phyloP scores from a whole-genome alignment of 1,140 invertebrate species.

The Whitmania pigra region DNA sequence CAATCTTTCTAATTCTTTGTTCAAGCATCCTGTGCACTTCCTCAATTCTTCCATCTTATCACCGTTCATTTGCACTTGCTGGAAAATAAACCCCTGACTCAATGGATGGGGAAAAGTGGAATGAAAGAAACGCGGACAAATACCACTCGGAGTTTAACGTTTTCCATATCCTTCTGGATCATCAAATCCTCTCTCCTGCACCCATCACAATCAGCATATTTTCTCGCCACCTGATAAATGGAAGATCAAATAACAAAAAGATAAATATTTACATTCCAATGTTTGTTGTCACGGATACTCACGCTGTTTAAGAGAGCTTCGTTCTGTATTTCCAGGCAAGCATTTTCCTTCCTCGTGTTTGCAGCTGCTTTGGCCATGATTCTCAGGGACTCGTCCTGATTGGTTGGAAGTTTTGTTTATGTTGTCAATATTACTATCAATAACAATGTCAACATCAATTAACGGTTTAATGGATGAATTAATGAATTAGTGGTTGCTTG shows the following conservation, averaged over 20 bases:
- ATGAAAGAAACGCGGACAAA: neutral
- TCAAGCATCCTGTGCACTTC: neutral
- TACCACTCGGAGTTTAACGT: slow-evolving; percentile 3
- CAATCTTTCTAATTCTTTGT: neutral
- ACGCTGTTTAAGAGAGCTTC: neutral
- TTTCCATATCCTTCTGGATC: slow-evolving; percentile 12
- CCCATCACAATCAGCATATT: slow-evolving; percentile 3
- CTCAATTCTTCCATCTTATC: neutral
- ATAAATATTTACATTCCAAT: too few species aligned
- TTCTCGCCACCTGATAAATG: neutral
- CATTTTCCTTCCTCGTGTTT: slow-evolving; percentile 1
- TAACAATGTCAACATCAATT: too few species aligned
- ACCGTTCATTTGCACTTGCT: neutral
- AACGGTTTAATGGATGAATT: too few species aligned
- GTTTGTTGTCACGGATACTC: too few species aligned
- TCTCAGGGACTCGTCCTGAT: neutral
- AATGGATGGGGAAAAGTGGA: too few species aligned
- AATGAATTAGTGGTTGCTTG: too few species aligned
- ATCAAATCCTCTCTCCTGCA: slow-evolving; percentile 1
- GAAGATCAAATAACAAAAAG: too few species aligned
- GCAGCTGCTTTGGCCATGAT: slow-evolving; percentile 1
- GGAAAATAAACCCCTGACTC: too few species aligned
- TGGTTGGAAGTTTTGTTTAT: neutral
- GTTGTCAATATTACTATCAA: too few species aligned
- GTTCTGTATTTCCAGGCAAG: slow-evolving; percentile 5